Evolutionary conservation across 2,888 invertebrate genomes (phyloP).

Genomic region (Athetis lepigone): DNA sequence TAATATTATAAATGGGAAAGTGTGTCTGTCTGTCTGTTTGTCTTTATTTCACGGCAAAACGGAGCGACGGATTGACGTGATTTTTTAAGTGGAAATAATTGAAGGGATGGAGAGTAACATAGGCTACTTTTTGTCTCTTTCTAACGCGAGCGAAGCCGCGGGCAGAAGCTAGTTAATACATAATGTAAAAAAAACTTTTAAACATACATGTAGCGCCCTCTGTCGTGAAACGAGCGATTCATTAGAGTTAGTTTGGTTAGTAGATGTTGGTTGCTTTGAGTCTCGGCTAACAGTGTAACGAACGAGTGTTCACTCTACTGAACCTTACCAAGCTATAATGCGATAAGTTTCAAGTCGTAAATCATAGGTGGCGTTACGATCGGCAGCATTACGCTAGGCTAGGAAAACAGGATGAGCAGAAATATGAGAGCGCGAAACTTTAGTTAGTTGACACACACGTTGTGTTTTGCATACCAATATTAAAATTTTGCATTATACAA

Average conservation of each 20-base stretch:
- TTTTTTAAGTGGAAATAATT: too few relatives aligned
- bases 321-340: background rate
- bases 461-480: background rate
- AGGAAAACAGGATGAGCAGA: background rate
- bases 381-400: background rate
- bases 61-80: too few relatives aligned
- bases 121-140: too few relatives aligned
- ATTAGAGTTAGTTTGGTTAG: background rate
- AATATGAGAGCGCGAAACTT: background rate
- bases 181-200: too few relatives aligned
- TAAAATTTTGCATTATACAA: background rate
- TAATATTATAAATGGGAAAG: too few relatives aligned
- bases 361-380: constrained; percentile 33
- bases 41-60: too few relatives aligned
- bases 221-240: constrained; percentile 13
- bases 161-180: too few relatives aligned
- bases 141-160: too few relatives aligned
- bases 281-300: background rate
- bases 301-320: background rate
- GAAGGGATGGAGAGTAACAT: too few relatives aligned
- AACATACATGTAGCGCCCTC: constrained; percentile 19
- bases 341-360: background rate
- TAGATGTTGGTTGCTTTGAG: background rate
- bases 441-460: background rate
- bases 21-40: too few relatives aligned